phyloP scores from a whole-genome alignment of 1,140 invertebrate species.

The Drosophila lini region DNA sequence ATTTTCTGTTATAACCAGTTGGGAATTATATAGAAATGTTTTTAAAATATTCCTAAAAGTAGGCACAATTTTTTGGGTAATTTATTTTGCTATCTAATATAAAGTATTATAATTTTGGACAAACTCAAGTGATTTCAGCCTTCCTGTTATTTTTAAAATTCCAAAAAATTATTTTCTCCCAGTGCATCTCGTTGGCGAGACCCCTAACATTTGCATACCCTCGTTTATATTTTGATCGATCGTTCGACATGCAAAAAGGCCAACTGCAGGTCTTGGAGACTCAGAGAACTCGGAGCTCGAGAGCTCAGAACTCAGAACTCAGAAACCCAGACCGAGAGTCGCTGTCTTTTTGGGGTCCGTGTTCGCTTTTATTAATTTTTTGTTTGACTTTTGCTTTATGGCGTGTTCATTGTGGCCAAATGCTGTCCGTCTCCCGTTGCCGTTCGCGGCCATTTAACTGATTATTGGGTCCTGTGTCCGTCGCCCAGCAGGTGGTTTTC shows the following conservation, averaged over 20 bases:
- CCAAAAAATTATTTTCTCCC: background rate
- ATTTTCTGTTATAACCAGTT: background rate
- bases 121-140: too few relatives aligned
- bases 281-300: constrained; percentile 4
- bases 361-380: constrained; percentile 78
- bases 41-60: too few relatives aligned
- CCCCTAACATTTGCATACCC: constrained; percentile 70
- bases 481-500: constrained; percentile 76
- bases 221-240: constrained; percentile 82
- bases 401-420: constrained; percentile 75
- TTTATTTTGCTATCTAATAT: too few relatives aligned
- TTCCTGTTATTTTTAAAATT: too few relatives aligned
- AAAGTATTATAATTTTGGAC: too few relatives aligned
- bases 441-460: constrained; percentile 68
- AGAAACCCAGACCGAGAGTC: constrained; percentile 17
- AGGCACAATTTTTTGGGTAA: too few relatives aligned
- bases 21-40: background rate
- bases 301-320: constrained; percentile 2
- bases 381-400: constrained; percentile 83
- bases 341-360: constrained; percentile 27
- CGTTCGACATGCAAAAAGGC: constrained; percentile 79
- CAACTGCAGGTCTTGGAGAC: constrained; percentile 59
- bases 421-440: constrained; percentile 45
- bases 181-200: constrained; percentile 7
- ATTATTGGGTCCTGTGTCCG: constrained; percentile 70